phyloP scores from a whole-genome alignment of 2,113 vertebrate genomes.

The Thamnophis sirtalis region DNA sequence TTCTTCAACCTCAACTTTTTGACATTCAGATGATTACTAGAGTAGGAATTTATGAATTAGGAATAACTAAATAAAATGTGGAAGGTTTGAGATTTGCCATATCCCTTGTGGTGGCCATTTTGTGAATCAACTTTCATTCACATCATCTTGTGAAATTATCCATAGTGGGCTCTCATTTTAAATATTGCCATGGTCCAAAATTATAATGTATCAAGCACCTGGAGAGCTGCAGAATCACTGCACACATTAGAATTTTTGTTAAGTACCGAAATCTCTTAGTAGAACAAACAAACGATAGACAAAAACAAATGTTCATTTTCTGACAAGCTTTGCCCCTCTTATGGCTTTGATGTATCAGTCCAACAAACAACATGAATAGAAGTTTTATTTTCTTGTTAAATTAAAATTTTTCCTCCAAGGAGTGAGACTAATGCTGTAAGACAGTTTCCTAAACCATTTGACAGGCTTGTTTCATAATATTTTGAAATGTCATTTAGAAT shows the following conservation, averaged over 20 bases:
- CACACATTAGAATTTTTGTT: background rate
- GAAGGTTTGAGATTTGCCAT: background rate
- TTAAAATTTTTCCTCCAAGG: background rate
- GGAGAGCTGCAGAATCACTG: background rate
- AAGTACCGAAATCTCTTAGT: background rate
- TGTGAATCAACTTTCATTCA: background rate
- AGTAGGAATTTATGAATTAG: background rate
- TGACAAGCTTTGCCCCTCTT: background rate
- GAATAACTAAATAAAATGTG: background rate
- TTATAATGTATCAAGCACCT: background rate
- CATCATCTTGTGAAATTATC: background rate
- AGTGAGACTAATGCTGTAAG: slow-evolving; percentile 18
- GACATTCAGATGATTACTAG: background rate
- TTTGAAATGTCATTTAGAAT: slow-evolving; percentile 27
- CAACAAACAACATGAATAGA: background rate
- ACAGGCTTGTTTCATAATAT: slow-evolving; percentile 6
- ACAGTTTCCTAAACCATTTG: slow-evolving; percentile 23
- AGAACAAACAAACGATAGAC: background rate
- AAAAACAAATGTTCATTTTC: background rate
- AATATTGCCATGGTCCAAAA: background rate
- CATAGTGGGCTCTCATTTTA: background rate
- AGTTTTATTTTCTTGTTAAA: background rate
- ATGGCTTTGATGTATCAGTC: slow-evolving; percentile 5
- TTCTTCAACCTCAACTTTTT: background rate
- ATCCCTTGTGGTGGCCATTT: background rate